phyloP scores from a whole-genome alignment of 2,888 invertebrate genomes.

The Amiota communis region DNA sequence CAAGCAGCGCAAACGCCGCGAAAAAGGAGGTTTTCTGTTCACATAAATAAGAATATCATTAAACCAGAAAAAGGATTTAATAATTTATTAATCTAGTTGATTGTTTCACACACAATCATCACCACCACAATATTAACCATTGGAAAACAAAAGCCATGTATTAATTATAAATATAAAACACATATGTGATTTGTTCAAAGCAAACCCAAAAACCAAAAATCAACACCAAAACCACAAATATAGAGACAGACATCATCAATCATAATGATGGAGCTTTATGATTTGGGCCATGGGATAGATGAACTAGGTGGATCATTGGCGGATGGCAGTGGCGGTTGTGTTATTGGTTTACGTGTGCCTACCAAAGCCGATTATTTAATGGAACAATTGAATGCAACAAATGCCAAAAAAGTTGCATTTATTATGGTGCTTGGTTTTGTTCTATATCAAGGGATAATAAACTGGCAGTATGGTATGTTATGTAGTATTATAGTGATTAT shows the following conservation, averaged over 20 bases:
- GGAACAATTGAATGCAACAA: slow-evolving; percentile 89
- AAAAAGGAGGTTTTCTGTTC: neutral
- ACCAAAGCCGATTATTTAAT: slow-evolving; percentile 84
- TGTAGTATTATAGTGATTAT: no score
- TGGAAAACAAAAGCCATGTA: no score
- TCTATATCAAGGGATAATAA: slow-evolving; percentile 89
- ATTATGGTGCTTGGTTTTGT: slow-evolving; percentile 88
- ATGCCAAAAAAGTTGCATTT: slow-evolving; percentile 90
- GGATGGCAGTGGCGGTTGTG: slow-evolving; percentile 51
- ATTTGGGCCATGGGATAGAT: slow-evolving; percentile 43
- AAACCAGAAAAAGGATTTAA: no score
- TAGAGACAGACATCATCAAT: neutral
- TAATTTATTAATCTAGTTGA: no score
- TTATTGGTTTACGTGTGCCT: slow-evolving; percentile 45
- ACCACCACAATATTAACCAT: no score
- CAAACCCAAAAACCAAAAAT: neutral
- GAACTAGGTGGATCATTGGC: slow-evolving; percentile 51
- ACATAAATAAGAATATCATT: no score
- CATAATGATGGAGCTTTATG: slow-evolving; percentile 54
- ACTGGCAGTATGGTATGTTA: slow-evolving; percentile 88
- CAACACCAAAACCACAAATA: neutral
- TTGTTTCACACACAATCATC: no score
- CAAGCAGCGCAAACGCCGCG: slow-evolving; percentile 5
- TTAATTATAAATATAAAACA: no score
- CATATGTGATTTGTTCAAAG: neutral